Evolutionary conservation across 2,113 vertebrate species (phyloP).

Genomic region (Nycticryphes semicollaris): DNA sequence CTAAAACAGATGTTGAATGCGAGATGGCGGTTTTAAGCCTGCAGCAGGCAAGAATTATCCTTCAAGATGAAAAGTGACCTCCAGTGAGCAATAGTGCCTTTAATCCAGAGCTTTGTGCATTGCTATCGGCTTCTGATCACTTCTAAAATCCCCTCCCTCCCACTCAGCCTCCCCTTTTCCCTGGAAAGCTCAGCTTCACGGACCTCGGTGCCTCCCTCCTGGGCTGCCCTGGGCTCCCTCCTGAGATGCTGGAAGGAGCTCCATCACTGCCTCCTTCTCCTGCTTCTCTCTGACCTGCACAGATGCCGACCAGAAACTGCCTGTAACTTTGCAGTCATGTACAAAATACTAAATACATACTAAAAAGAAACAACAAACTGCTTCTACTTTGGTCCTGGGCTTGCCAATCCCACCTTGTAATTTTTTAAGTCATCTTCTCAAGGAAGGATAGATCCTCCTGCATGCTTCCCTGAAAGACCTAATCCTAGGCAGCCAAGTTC

Average conservation of each 20-base stretch:
- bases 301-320: not conserved
- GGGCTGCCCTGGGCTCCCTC: not conserved
- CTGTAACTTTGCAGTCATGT: not conserved
- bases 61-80: slow-evolving; percentile 36
- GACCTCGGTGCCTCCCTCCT: not conserved
- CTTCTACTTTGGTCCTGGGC: not conserved
- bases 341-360: not conserved
- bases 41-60: slow-evolving; percentile 50
- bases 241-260: not conserved
- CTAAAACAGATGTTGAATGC: slow-evolving; percentile 74
- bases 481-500: not conserved
- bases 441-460: not conserved
- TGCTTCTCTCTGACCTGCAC: not conserved
- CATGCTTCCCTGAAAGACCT: not conserved
- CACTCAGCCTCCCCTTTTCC: not conserved
- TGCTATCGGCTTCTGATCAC: not conserved
- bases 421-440: not conserved
- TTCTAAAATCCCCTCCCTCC: not conserved
- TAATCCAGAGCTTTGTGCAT: not conserved
- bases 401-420: accelerated
- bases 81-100: slow-evolving; percentile 6
- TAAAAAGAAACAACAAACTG: not conserved
- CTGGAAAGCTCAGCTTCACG: not conserved
- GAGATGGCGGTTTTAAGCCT: slow-evolving; percentile 42
- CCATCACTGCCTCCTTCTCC: not conserved